Evolutionary conservation across 1,140 invertebrate species (phyloP), one percentile per base, ranked within the genome.

Genomic region (Dreissena rostriformis): DNA sequence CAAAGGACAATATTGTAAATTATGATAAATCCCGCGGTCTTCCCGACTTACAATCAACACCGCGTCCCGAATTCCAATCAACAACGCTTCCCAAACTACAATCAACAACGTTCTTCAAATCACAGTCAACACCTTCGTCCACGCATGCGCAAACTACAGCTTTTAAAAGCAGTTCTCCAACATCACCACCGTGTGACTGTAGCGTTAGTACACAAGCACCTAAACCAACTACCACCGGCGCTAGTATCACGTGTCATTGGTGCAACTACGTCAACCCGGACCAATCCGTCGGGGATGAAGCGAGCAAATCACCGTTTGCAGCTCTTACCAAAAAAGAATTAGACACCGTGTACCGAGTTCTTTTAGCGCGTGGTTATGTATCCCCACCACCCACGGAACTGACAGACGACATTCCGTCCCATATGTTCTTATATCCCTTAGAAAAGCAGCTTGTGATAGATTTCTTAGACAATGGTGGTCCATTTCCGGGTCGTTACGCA

Each of bases 401-500:
- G 63, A 49, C 53, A 28, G 17, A 8, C 14, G 63, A 84, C 39
- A n/a, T 67, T 28, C 28, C 49, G 11, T 28, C 67, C 15, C 24
- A 72, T 52, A 53, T 84, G 22, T 70, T 19, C 52, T 26, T 84
- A 24, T 53, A 28, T 52, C 73, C 73, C 2, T 49, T 49, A 19
- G 67, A 77, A n/a, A 84, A 84, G 39, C 24, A 22, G 15, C 65
- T 53, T 15, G 66, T 57, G 51, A 24, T 84, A 10, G 55, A 84
- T 12, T 78, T 71, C 24, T 57, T 84, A 39, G 82, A 84, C 39
- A 77, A 78, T 19, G 72, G 65, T 17, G 74, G 67, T n/a, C n/a
- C 55, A 2, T 84, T 84, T 78, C 82, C 82, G 12, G 82, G 82
- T 51, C 65, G 82, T 22, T 84, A 63, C 61, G 82, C 82, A 70